Evolutionary conservation across 1,140 invertebrate species (phyloP), one percentile per base, ranked within the genome.

Genomic region (Brachionus calyciflorus): DNA sequence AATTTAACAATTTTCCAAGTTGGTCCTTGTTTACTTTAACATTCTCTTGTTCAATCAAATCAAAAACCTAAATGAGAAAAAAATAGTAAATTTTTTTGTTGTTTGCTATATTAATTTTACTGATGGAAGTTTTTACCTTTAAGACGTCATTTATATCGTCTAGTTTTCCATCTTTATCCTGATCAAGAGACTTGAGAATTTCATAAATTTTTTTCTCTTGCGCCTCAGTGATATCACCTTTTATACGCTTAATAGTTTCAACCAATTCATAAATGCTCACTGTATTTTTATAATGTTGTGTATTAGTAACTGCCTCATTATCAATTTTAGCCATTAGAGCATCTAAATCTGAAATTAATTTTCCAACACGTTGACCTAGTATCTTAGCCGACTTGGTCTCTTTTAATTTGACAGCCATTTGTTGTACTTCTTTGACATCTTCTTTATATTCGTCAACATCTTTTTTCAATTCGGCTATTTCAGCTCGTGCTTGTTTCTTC

Each of bases 141-240:
- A 76, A 46, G 10, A 77, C 55, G 17, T 77, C 40, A 26, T 77
- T 76, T 9, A 76, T n/a, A 44, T 55, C 73, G n/a, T 77, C 57
- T 3, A 77, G 12, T 37, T 48, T 46, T 7, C 76, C 76, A 40
- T 77, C 76, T 30, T 60, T 65, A 26, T 77, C 55, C 6, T 33
- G 26, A 19, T 77, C 76, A 1, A 77, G 41, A 9, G 41, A 21
- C 10, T 77, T 48, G 2, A 77, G 19, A 21, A 77, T 48, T 21
- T 77, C 60, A 2, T 19, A 1, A 26, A 76, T 44, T 65, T 68
- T 51, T 21, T 53, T 53, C 26, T 77, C 44, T 26, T 46, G 17
- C 4, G n/a, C 10, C 7, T 44, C 19, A 14, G n/a, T 68, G 9
- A 40, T 33, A 3, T 14, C 33, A 9, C 24, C 55, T 37, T 63